Percentiles rank a stretch among this genome's conserved stretches.
Conservation (phyloP, 2,113 vertebrate species). For the Corvus cornix region DNA sequence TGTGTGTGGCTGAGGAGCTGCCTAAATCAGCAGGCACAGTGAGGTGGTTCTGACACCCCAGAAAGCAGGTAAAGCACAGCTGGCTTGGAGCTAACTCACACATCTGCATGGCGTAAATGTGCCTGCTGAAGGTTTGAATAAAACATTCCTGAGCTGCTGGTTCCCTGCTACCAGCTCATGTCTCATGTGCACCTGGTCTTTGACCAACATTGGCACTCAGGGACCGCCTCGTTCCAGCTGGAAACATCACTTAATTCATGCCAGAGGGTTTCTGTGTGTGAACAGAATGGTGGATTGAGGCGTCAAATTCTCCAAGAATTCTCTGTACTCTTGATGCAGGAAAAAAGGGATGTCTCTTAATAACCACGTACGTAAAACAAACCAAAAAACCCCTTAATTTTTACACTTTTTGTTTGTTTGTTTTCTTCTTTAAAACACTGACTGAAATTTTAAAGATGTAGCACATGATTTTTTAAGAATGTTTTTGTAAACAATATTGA, state of each 20-base stretch:
- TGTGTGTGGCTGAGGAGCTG: background rate
- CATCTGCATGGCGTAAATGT: fast-evolving
- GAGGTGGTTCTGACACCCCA: background rate
- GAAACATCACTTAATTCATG: background rate
- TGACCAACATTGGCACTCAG: background rate
- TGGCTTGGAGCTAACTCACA: background rate
- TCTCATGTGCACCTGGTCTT: background rate
- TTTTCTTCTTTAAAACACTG: background rate
- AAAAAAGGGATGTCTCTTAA: background rate
- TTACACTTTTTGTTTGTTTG: background rate
- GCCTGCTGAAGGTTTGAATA: background rate
- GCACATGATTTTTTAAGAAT: background rate
- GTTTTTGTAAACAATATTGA: background rate
- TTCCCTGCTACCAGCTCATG: background rate
- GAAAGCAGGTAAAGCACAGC: background rate
- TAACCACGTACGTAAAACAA: background rate
- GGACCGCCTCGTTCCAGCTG: background rate
- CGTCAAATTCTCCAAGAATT: background rate
- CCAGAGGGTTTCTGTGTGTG: background rate
- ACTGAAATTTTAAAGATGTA: background rate
- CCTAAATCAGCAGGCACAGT: background rate
- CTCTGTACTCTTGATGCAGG: background rate
- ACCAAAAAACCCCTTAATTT: background rate
- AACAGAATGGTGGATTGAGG: background rate
- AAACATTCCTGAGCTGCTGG: background rate